Base-by-base conservation (phyloP, 2,113 vertebrate genomes). In the Callocephalon fimbriatum region DNA sequence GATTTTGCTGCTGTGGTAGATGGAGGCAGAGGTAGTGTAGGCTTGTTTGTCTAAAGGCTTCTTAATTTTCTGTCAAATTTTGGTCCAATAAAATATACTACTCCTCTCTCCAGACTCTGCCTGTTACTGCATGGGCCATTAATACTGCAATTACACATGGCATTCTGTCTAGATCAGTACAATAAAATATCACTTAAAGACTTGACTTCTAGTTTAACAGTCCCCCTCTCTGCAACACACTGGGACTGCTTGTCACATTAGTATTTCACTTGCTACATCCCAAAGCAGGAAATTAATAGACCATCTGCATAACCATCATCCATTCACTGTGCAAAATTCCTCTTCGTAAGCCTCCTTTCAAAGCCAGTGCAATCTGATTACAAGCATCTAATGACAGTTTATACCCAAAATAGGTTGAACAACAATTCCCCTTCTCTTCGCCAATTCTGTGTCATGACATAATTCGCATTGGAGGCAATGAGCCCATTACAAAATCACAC, bases 211-310 rank as follows among this genome's bases (percentile, higher is more conserved):
- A 26, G 25, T 79, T 88, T 42, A 80, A 45, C 37, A 65, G 18
- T 65, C 32, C 40, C 6, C 6, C 40, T 68, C 40, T 75, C 54
- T 76, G 12, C 45, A 58, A 58, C 9, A 27, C 47, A 50, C 2
- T n/a, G 23, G 35, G 47, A 76, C 27, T 62, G 5, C 66, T 66
- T 80, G 40, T 76, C 40, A 76, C 19, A 20, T 47, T 74, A 91
- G 48, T 54, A 84, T 51, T 94, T 80, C 19, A 77, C 53, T 50
- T 65, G 31, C 27, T 75, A 38, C 20, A 32, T 42, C 29, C 32
- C 56, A 71, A 89, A 87, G 77, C 12, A 78, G 51, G 25, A 87
- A 81, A 75, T 81, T 71, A 58, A 83, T 74, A 74, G 17, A 58
- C 58, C 75, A 67, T 74, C 42, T 91, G 48, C 42, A 66, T 40